Conservation (phyloP, 2,888 invertebrate genomes). For the Erpobdella octoculata region DNA sequence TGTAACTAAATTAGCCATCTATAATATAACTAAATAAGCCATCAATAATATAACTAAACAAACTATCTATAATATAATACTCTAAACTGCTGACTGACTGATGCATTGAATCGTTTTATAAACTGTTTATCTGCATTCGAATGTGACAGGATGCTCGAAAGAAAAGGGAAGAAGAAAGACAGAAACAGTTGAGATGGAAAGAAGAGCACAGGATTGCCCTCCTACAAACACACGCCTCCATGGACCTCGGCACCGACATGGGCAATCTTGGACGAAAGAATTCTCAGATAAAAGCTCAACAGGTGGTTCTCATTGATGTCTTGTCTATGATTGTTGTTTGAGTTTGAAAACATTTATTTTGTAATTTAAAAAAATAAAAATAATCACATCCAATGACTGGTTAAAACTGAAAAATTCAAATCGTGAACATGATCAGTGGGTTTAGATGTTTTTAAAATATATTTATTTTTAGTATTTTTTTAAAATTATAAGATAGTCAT, state of each 20-base stretch:
- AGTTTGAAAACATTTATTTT: neutral
- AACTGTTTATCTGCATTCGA: too few relatives aligned
- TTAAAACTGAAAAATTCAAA: neutral
- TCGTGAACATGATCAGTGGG: neutral
- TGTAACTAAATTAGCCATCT: too few relatives aligned
- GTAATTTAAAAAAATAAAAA: too few relatives aligned
- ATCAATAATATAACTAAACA: too few relatives aligned
- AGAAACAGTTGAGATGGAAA: slow-evolving; percentile 39
- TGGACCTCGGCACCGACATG: slow-evolving; percentile 23
- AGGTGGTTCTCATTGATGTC: too few relatives aligned
- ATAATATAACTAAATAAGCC: too few relatives aligned
- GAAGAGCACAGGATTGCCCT: slow-evolving; percentile 38
- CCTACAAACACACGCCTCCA: slow-evolving; percentile 31
- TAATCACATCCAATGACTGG: neutral
- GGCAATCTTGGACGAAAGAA: neutral
- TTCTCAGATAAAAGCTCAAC: neutral
- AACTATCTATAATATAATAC: too few relatives aligned
- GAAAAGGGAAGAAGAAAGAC: slow-evolving; percentile 39
- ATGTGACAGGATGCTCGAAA: slow-evolving; percentile 39
- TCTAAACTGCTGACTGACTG: too few relatives aligned
- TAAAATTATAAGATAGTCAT: too few relatives aligned
- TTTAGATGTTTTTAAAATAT: too few relatives aligned
- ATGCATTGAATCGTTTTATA: too few relatives aligned
- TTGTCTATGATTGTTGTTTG: neutral
- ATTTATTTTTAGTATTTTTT: too few relatives aligned